Percentiles rank a stretch among this genome's conserved stretches.
These are phyloP conservation scores for Sciurus niger DNA, from an alignment of 2,113 vertebrate species.

Conservation along the genomic window DNA sequence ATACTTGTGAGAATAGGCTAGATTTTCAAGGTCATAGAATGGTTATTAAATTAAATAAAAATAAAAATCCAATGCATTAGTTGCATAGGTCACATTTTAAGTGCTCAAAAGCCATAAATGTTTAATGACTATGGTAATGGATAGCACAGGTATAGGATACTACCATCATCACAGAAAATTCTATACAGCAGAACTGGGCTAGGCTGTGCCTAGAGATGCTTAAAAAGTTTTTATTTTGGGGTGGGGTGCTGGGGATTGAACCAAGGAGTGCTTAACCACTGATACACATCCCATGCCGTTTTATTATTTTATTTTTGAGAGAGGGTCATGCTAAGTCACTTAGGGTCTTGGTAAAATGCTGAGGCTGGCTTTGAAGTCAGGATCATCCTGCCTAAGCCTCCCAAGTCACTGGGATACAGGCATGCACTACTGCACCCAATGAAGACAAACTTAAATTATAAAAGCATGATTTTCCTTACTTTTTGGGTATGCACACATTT, in stretches of 20 bases:
- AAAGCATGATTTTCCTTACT: conserved; percentile 13
- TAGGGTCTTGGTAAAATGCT: too few species aligned
- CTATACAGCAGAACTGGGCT: neutral
- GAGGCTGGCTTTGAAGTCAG: too few species aligned
- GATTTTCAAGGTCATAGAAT: neutral
- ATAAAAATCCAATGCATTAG: conserved; percentile 11
- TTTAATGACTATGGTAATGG: neutral
- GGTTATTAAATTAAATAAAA: neutral
- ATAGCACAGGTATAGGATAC: neutral
- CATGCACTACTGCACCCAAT: too few species aligned
- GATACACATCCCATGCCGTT: too few species aligned
- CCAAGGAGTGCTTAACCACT: too few species aligned
- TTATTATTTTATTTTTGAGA: too few species aligned
- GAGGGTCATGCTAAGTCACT: too few species aligned
- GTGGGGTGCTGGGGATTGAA: too few species aligned
- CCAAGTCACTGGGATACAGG: too few species aligned
- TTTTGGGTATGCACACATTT: neutral
- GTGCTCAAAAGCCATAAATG: neutral
- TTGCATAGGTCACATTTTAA: neutral
- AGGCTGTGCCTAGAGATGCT: neutral
- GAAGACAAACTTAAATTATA: neutral
- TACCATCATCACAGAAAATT: neutral
- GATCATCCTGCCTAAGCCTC: too few species aligned
- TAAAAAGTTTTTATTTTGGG: neutral
- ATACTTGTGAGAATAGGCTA: neutral